Percentiles rank a stretch among this genome's conserved stretches.
Evolutionary conservation across 2,888 invertebrate species (phyloP).

Genomic region (Apamea sordens): DNA sequence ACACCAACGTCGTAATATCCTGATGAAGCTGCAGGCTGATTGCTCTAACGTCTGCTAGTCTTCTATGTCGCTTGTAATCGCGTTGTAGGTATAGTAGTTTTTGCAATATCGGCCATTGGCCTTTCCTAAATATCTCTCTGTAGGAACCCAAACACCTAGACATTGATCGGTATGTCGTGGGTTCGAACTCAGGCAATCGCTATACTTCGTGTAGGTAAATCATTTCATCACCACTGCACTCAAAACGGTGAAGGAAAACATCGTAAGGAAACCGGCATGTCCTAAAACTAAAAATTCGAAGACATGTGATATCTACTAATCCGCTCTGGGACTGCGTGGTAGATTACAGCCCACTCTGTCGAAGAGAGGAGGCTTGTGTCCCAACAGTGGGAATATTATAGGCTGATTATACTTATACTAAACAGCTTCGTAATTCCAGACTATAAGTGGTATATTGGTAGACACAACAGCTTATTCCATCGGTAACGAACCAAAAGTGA

Average conservation of each 20-base stretch:
- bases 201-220: not conserved
- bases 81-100: not conserved
- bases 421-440: slow-evolving; percentile 70
- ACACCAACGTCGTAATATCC: not conserved
- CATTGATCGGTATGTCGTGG: not conserved
- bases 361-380: not conserved
- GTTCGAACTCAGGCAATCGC: not conserved
- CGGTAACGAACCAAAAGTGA: slow-evolving; percentile 42
- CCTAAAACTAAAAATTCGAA: not conserved
- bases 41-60: not conserved
- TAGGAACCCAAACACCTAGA: not conserved
- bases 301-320: not conserved
- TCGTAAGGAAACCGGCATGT: not conserved
- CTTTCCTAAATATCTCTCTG: not conserved
- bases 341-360: not conserved
- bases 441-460: slow-evolving; percentile 71
- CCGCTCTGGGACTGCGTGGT: not conserved
- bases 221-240: not conserved
- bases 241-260: not conserved
- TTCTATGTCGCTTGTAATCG: not conserved
- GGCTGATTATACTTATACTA: not conserved
- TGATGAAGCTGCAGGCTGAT: not conserved
- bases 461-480: slow-evolving; percentile 34
- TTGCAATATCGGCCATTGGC: not conserved
- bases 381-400: not conserved